Evolutionary conservation across 2,888 invertebrate species (phyloP).

Genomic region (Epinotia demarniana): DNA sequence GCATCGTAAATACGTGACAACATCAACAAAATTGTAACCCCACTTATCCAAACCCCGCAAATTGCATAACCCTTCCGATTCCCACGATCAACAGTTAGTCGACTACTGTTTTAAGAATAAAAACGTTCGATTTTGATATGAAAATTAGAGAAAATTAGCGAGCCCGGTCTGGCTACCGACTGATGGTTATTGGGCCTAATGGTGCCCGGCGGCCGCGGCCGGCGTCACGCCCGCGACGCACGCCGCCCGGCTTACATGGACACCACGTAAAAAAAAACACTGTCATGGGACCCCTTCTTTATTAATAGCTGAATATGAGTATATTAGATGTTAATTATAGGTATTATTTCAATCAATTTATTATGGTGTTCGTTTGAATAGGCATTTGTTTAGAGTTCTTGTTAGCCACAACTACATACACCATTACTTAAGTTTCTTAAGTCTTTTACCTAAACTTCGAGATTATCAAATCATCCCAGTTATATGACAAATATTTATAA

Average conservation of each 20-base stretch:
- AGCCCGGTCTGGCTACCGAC: conserved; percentile 75
- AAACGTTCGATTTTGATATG: conserved; percentile 81
- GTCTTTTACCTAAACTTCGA: too few relatives aligned
- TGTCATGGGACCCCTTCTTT: background rate
- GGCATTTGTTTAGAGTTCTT: too few relatives aligned
- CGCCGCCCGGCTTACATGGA: conserved; percentile 71
- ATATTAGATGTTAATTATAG: background rate
- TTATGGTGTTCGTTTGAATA: too few relatives aligned
- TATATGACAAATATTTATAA: too few relatives aligned
- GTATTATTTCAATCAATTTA: too few relatives aligned
- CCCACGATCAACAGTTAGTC: conserved; percentile 77
- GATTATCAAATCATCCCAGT: too few relatives aligned
- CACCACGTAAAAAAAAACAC: background rate
- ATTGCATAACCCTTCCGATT: conserved; percentile 73
- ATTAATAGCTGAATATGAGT: too few relatives aligned
- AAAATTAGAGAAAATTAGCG: conserved; percentile 84
- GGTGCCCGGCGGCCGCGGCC: conserved; percentile 74
- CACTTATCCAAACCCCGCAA: conserved; percentile 58
- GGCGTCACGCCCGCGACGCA: conserved; percentile 77
- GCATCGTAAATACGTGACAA: background rate
- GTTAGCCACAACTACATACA: too few relatives aligned
- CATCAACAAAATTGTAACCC: conserved; percentile 24
- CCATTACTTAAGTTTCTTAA: too few relatives aligned
- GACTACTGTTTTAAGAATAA: conserved; percentile 66
- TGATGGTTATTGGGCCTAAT: conserved; percentile 82